Conservation (phyloP, 2,888 invertebrate species). For the Melanchra persicariae region DNA sequence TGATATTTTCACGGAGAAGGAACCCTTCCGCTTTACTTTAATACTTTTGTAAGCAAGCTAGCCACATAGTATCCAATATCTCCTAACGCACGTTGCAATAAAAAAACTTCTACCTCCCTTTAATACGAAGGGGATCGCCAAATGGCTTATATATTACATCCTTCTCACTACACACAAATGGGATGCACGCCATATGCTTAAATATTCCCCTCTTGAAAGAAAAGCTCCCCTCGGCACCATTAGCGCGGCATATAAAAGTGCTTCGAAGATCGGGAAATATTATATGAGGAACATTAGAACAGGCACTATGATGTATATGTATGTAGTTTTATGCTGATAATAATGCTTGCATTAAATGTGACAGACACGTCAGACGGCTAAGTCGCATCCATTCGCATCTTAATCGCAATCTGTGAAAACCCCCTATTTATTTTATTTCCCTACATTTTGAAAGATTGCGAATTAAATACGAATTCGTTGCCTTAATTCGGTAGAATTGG, state of each 20-base stretch:
- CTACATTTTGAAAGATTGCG: too few species aligned
- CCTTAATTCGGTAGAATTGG: too few species aligned
- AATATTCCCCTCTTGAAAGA: constrained; percentile 42
- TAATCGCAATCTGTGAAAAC: too few species aligned
- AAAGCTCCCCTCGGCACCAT: constrained; percentile 43
- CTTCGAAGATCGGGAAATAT: constrained; percentile 47
- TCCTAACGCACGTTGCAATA: constrained; percentile 40
- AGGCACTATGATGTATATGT: constrained; percentile 2
- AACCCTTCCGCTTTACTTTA: too few species aligned
- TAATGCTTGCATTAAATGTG: neutral
- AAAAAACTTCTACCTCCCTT: constrained; percentile 22
- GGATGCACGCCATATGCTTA: constrained; percentile 49
- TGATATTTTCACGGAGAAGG: too few species aligned
- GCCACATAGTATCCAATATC: constrained; percentile 11
- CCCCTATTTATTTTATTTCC: too few species aligned
- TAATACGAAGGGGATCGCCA: constrained; percentile 28
- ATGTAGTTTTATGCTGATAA: neutral
- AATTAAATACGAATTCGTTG: too few species aligned
- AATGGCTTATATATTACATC: constrained; percentile 32
- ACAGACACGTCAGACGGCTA: too few species aligned
- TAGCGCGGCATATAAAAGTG: constrained; percentile 39
- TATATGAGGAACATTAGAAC: constrained; percentile 17
- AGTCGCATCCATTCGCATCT: too few species aligned
- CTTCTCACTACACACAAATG: constrained; percentile 31
- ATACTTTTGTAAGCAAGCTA: neutral